These are phyloP conservation scores for Coregonus suidteri DNA, from an alignment of 2,797 vertebrate genomes.

Conservation along the genomic window DNA sequence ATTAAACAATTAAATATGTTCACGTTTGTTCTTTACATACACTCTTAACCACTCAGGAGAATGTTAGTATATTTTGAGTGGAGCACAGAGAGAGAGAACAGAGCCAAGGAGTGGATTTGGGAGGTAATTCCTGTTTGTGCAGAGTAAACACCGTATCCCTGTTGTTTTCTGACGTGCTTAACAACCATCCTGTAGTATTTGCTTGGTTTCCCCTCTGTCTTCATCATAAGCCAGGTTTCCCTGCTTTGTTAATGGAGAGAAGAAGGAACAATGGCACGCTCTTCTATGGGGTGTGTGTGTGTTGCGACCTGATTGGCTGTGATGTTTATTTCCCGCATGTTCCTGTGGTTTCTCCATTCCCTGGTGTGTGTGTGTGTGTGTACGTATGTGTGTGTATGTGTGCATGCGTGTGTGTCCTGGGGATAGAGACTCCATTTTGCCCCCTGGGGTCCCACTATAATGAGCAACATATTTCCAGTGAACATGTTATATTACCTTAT, in stretches of 20 bases:
- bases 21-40: not conserved
- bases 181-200: conserved; percentile 4
- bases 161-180: conserved; percentile 13
- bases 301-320: conserved; percentile 52
- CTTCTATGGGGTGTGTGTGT: conserved; percentile 29
- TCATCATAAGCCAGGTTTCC: conserved; percentile 16
- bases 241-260: not conserved
- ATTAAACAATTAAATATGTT: not conserved
- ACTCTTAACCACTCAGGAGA: not conserved
- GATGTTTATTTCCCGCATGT: conserved; percentile 61
- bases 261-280: conserved; percentile 45
- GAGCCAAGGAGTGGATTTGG: conserved; percentile 8
- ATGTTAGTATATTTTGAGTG: not conserved
- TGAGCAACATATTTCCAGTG: conserved; percentile 59
- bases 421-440: conserved; percentile 43
- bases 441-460: conserved; percentile 46
- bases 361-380: not conserved
- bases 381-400: not conserved
- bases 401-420: conserved; percentile 43
- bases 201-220: conserved; percentile 18
- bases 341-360: conserved; percentile 50
- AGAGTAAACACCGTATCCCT: not conserved
- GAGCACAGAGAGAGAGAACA: not conserved
- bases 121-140: not conserved
- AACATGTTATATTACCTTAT: conserved; percentile 27